Evolutionary conservation across 2,888 invertebrate species (phyloP), one percentile per base, ranked within the genome.

Genomic region (Andrena minutula): DNA sequence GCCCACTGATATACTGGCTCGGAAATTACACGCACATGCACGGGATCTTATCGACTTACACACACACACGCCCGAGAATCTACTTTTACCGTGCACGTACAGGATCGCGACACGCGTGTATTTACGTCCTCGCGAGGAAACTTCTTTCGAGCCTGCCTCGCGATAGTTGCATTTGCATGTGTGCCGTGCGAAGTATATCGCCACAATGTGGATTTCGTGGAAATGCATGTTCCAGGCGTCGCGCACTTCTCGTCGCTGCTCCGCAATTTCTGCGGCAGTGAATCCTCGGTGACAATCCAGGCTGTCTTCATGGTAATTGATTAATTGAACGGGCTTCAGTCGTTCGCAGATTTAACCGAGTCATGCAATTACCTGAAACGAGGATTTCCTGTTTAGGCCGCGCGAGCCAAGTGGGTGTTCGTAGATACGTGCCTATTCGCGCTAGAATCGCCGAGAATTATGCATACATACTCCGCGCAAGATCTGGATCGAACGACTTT

Each of bases 351-450:
- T 92, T 91, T 87, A 90, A 91, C 89, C 85, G 90, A 92, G 91
- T 92, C 92, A 91, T 87, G 90, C 91, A 92, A 93, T 93, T 92
- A 92, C 91, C 92, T 92, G 91, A 92, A 93, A 93, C 89, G 91
- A 93, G 93, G 93, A 93, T 93, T 93, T 93, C 93, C 93, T 93
- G 93, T 93, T 93, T 93, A 92, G 93, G 90, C 88, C 88, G 86
- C 84, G 82, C n/a, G 79, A 75, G 86, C 84, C 81, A 87, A 87
- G 89, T 87, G 82, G 87, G 84, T 87, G 88, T 87, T 85, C 83
- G 83, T 85, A 88, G 87, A 88, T 82, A 84, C 81, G 82, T 41
- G 75, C 78, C 85, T 88, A 84, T 85, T 80, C 88, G 73, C 79
- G 83, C n/a, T 64, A 66, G 80, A 79, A 71, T 81, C 76, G 75